Conservation (phyloP, 1,140 invertebrate species). For the Rhyzopertha dominica region DNA sequence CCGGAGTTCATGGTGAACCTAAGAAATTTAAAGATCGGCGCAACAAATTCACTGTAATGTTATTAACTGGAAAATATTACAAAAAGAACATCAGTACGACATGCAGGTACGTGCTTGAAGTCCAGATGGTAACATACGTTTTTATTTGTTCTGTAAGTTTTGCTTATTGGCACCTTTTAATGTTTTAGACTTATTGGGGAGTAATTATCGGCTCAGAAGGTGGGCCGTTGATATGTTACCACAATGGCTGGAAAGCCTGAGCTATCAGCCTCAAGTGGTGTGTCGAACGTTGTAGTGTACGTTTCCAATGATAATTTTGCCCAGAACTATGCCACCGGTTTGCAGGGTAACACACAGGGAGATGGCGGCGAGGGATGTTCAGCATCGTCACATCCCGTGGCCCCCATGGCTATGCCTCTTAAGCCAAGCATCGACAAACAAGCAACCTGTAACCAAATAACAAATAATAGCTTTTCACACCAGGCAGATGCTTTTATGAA, state of each 20-base stretch:
- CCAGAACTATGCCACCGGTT: constrained; percentile 42
- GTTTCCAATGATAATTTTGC: constrained; percentile 48
- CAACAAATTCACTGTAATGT: constrained; percentile 1
- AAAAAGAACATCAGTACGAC: too few relatives aligned
- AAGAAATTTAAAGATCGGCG: too few relatives aligned
- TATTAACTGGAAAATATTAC: background rate
- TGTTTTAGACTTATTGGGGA: constrained; percentile 38
- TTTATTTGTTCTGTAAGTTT: constrained; percentile 1
- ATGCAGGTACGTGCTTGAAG: background rate
- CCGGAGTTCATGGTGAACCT: too few relatives aligned
- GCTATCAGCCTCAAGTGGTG: constrained; percentile 39
- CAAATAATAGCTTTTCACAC: too few relatives aligned
- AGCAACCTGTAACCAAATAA: constrained; percentile 12
- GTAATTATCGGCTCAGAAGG: constrained; percentile 38
- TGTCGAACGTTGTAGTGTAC: constrained; percentile 49
- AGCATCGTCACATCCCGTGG: constrained; percentile 31
- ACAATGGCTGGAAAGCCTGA: constrained; percentile 49
- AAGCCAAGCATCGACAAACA: constrained; percentile 32
- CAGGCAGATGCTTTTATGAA: too few relatives aligned
- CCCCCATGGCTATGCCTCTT: constrained; percentile 25
- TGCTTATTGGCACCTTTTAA: too few relatives aligned
- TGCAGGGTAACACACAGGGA: constrained; percentile 35
- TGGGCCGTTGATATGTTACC: constrained; percentile 45
- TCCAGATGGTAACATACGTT: background rate
- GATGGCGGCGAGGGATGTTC: constrained; percentile 21